Evolutionary conservation across 1,140 invertebrate genomes (phyloP), one percentile per base, ranked within the genome.

Genomic region (Zophobas morio): DNA sequence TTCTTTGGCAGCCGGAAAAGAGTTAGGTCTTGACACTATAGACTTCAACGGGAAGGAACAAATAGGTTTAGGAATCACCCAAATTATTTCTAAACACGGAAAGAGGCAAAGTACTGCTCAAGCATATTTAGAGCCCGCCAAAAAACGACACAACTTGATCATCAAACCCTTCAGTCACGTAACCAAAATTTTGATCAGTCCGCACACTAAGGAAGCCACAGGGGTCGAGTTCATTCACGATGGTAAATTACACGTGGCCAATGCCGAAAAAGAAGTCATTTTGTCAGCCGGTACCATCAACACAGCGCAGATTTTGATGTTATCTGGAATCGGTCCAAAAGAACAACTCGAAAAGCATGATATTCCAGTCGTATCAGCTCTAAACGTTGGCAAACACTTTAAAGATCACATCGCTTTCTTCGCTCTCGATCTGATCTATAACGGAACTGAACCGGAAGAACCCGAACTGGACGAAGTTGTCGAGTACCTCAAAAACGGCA

Each of bases 291-390:
- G 98, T 1, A 89, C 96, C 0, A 90, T 99, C 0, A 96, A 97
- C 84, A 95, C 95, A 0, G 94, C 97, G 0, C 96, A 99, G 84
- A 81, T 96, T 4, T 85, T 96, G 20, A 93, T 95, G 90, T 88
- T 96, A 0, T 94, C 93, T 0, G 95, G 95, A 0, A 88, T 96
- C 8, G 95, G 95, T 0, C 93, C 94, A 5, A 89, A 87, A 37
- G 86, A 89, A 70, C 86, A 91, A 34, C 82, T 93, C 1, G 81
- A 87, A 49, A 82, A 87, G 47, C 79, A 86, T 0, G 81, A 84
- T 66, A 88, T 89, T 42, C 83, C 86, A 4, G 81, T 86, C 0
- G 77, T 86, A 5, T 34, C 78, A 3, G 87, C 91, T 80, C 84
- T 92, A 0, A 78, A 78, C 71, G 87, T 92, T 0, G 91, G 91